These are phyloP conservation scores for Hemitrygon akajei DNA, from an alignment of 2,797 vertebrate species.

Conservation along the genomic window DNA sequence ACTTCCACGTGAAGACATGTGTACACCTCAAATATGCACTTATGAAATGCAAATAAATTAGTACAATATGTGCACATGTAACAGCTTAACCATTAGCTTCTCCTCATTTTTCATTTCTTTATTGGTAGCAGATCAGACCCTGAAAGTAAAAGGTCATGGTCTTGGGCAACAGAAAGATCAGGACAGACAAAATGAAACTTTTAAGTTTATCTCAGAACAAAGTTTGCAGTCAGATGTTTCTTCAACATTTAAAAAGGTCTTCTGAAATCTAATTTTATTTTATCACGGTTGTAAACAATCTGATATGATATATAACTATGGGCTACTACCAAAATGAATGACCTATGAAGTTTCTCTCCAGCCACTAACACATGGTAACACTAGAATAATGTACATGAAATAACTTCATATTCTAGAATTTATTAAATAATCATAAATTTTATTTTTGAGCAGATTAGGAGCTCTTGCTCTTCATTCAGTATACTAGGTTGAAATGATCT, in stretches of 20 bases:
- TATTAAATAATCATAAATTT: constrained; percentile 22
- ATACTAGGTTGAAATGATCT: constrained; percentile 14
- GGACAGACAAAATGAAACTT: neutral
- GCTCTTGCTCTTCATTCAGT: neutral
- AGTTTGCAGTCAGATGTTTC: neutral
- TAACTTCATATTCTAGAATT: neutral
- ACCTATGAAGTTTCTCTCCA: neutral
- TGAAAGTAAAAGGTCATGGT: neutral
- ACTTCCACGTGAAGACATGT: neutral
- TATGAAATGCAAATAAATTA: neutral
- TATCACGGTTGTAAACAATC: neutral
- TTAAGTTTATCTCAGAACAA: neutral
- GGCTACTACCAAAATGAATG: neutral
- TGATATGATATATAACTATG: neutral
- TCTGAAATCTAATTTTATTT: neutral
- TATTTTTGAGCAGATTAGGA: neutral
- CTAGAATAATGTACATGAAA: neutral
- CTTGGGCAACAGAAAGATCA: neutral
- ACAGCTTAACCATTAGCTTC: neutral
- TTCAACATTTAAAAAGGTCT: neutral
- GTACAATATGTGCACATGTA: neutral
- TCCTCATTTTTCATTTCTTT: neutral
- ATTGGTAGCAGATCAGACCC: neutral
- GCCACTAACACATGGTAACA: neutral
- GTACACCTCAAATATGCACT: neutral